phyloP scores from a whole-genome alignment of 2,113 vertebrate species.

The Cyrtonyx montezumae region DNA sequence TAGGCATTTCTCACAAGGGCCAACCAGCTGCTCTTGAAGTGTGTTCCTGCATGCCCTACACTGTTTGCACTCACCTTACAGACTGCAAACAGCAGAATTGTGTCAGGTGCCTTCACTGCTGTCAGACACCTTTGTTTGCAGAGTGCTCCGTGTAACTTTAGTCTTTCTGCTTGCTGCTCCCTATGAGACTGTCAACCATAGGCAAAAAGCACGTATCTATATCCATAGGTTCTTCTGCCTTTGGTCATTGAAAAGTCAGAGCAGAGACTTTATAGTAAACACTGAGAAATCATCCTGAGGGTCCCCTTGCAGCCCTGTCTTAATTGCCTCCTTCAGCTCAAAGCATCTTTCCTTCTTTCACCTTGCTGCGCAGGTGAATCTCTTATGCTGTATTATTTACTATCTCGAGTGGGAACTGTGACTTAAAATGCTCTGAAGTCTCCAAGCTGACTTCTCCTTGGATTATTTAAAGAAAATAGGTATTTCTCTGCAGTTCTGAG shows the following conservation, averaged over 20 bases:
- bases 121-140: not conserved
- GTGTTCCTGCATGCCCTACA: not conserved
- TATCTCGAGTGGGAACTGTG: not conserved
- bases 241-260: not conserved
- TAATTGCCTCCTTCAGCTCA: constrained; percentile 20
- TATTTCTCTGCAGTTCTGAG: not conserved
- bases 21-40: not conserved
- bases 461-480: not conserved
- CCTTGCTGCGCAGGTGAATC: not conserved
- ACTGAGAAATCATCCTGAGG: not conserved
- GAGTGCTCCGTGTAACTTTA: not conserved
- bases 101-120: not conserved
- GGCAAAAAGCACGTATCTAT: not conserved
- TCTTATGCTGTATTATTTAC: constrained; percentile 34
- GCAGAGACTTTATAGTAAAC: not conserved
- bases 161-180: not conserved
- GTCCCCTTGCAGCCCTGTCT: not conserved
- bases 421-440: constrained; percentile 10
- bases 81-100: not conserved
- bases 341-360: not conserved
- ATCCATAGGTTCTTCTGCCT: not conserved
- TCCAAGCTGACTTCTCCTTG: not conserved
- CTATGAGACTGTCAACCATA: not conserved
- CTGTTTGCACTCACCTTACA: not conserved
- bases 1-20: not conserved